phyloP scores from a whole-genome alignment of 2,888 invertebrate genomes.

The Nemapogon koenigi region DNA sequence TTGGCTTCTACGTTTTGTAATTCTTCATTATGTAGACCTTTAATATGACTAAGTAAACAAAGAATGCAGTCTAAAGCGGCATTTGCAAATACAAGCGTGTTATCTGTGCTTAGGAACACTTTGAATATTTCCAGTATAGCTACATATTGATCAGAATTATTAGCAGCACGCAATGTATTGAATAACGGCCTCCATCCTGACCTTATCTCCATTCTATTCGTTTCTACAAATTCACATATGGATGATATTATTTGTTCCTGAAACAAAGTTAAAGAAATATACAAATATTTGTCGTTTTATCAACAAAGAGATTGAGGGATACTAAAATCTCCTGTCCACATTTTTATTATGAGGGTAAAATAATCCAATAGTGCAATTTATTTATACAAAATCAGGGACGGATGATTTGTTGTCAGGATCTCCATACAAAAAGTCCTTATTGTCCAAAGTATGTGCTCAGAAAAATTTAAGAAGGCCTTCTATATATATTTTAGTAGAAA shows the following conservation, averaged over 20 bases:
- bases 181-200: conserved; percentile 97
- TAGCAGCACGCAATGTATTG: conserved; percentile 88
- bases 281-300: too few relatives aligned
- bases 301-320: too few relatives aligned
- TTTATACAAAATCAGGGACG: too few relatives aligned
- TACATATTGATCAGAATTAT: conserved; percentile 74
- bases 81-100: conserved; percentile 91
- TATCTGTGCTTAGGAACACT: conserved; percentile 91
- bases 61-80: conserved; percentile 93
- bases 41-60: conserved; percentile 80
- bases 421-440: too few relatives aligned
- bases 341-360: too few relatives aligned
- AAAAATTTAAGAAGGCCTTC: too few relatives aligned
- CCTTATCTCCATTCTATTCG: conserved; percentile 89
- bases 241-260: conserved; percentile 92
- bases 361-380: too few relatives aligned
- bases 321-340: too few relatives aligned
- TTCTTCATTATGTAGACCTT: conserved; percentile 71
- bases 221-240: conserved; percentile 95
- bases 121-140: conserved; percentile 90
- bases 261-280: too few relatives aligned
- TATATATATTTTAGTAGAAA: conserved; percentile 3
- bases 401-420: too few relatives aligned
- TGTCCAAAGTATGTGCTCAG: too few relatives aligned
- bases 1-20: conserved; percentile 48